Evolutionary conservation across 2,113 vertebrate genomes (phyloP).

Genomic region (Poeciliopsis prolifica): DNA sequence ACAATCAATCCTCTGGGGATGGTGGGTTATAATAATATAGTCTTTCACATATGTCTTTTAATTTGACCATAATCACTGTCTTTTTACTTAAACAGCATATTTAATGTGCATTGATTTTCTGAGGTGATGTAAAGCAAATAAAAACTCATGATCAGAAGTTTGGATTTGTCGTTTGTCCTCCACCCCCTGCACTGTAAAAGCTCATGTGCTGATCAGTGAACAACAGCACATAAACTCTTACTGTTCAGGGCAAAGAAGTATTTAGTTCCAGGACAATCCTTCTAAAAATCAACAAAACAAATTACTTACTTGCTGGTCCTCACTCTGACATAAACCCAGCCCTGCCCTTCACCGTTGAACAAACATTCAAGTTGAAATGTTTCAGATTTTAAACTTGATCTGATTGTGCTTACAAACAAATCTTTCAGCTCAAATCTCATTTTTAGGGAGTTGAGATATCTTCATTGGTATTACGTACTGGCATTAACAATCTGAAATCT

Average conservation of each 20-base stretch:
- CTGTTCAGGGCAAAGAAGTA: slow-evolving; percentile 76
- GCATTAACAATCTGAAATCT: too few species aligned
- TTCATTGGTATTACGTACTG: too few species aligned
- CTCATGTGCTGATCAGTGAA: slow-evolving; percentile 70
- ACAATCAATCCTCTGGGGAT: too few species aligned
- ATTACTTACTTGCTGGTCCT: neutral
- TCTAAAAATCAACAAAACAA: neutral
- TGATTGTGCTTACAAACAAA: neutral
- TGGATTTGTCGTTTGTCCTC: slow-evolving; percentile 43
- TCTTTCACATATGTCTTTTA: neutral
- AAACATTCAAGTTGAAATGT: neutral
- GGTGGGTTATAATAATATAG: too few species aligned
- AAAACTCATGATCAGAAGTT: neutral
- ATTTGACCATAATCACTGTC: neutral
- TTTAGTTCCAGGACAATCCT: neutral
- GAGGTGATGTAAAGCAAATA: slow-evolving; percentile 9
- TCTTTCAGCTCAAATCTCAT: too few species aligned
- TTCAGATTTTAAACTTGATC: neutral
- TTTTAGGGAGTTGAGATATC: too few species aligned
- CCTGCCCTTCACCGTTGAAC: neutral
- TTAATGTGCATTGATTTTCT: neutral
- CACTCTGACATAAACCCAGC: too few species aligned
- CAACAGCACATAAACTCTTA: slow-evolving; percentile 85
- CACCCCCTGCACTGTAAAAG: slow-evolving; percentile 78
- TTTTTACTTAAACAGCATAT: neutral